Conservation (phyloP, 2,113 vertebrate genomes). For the Odocoileus virginianus region DNA sequence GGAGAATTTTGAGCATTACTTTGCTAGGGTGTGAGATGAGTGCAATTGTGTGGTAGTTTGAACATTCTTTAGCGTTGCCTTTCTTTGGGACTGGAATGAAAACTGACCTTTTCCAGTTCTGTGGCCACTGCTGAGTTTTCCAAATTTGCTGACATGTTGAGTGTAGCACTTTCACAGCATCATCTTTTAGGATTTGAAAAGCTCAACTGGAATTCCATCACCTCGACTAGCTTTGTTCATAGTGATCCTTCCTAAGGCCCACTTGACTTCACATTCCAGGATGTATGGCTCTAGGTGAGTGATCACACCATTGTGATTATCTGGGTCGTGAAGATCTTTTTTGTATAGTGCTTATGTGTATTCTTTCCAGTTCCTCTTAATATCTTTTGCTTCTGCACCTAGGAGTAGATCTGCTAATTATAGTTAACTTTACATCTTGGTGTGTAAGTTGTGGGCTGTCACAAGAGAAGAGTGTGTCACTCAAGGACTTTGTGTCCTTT, state of each 20-base stretch:
- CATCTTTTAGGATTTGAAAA: neutral
- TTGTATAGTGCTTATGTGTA: neutral
- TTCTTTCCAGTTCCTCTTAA: neutral
- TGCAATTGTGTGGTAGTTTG: neutral
- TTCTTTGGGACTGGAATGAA: neutral
- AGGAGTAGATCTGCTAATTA: neutral
- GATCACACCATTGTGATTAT: neutral
- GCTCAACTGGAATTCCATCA: neutral
- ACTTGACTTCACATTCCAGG: accelerated
- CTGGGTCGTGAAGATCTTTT: neutral
- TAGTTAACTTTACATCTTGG: neutral
- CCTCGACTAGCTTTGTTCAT: neutral
- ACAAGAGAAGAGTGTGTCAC: neutral
- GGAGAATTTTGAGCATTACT: neutral
- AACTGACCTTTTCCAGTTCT: neutral
- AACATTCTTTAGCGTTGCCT: neutral
- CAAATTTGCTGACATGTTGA: neutral
- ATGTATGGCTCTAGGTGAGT: neutral
- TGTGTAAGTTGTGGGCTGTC: neutral
- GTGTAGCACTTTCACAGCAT: neutral
- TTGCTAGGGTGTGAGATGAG: neutral
- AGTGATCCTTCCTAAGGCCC: neutral
- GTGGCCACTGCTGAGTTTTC: neutral
- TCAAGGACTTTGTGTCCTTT: neutral
- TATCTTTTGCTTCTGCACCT: neutral